These are phyloP conservation scores for Nothura maculosa DNA, from an alignment of 2,797 vertebrate genomes.

Conservation along the genomic window DNA sequence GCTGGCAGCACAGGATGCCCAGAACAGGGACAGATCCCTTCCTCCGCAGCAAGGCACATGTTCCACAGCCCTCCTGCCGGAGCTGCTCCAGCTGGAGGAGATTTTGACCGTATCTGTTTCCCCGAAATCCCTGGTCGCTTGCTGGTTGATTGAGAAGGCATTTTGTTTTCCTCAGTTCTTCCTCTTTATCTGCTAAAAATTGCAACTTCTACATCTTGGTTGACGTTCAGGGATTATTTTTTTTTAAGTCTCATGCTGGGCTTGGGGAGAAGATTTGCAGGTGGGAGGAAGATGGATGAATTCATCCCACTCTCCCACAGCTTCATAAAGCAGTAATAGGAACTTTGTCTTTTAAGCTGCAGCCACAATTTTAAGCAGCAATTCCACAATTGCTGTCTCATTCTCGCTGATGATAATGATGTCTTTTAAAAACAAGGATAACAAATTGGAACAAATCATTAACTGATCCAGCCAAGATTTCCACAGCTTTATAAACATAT, in stretches of 20 bases:
- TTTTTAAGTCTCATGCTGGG: background rate
- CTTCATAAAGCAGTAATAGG: accelerated
- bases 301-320: background rate
- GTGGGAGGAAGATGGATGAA: background rate
- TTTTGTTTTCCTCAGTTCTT: background rate
- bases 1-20: background rate
- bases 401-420: background rate
- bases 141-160: background rate
- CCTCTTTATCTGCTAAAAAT: background rate
- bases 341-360: background rate
- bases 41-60: background rate
- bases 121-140: background rate
- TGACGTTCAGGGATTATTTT: background rate
- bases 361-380: too few relatives aligned
- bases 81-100: background rate
- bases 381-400: accelerated
- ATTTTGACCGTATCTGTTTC: background rate
- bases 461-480: background rate
- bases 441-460: background rate
- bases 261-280: background rate
- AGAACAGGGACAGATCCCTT: background rate
- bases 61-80: background rate
- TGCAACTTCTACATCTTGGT: background rate
- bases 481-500: background rate
- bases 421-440: background rate